These are phyloP conservation scores for Diadegma fenestrale DNA, from an alignment of 2,888 invertebrate genomes.

Conservation along the genomic window DNA sequence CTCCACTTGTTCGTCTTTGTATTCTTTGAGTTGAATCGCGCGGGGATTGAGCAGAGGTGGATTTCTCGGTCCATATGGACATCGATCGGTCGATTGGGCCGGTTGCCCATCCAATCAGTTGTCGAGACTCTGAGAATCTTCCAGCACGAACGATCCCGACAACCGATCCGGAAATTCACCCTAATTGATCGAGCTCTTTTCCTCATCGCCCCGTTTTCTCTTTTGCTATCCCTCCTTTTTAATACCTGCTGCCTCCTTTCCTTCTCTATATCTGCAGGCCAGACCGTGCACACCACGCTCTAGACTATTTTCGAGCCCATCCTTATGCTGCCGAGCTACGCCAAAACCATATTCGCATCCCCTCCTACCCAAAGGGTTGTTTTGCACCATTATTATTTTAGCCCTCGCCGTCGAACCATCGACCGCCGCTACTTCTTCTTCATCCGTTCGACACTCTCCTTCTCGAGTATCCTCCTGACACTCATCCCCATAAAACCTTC, in stretches of 20 bases:
- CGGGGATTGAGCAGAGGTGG: conserved; percentile 1
- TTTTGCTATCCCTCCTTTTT: conserved; percentile 9
- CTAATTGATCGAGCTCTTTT: conserved; percentile 68
- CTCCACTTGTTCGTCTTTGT: not conserved
- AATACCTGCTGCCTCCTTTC: not conserved
- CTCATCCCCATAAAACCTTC: not conserved
- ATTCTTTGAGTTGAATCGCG: not conserved
- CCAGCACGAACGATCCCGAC: conserved; percentile 67
- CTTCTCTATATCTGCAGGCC: conserved; percentile 16
- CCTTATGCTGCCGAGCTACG: not conserved
- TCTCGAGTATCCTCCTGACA: conserved; percentile 2
- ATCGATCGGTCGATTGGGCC: conserved; percentile 72
- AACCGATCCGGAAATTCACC: conserved; percentile 71
- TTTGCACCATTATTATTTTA: conserved; percentile 66
- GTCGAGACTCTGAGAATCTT: conserved; percentile 66
- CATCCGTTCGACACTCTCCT: conserved; percentile 15
- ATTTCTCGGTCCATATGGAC: conserved; percentile 35
- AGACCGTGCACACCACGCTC: not conserved
- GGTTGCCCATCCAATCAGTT: conserved; percentile 72
- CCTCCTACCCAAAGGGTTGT: conserved; percentile 42
- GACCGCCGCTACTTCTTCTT: conserved; percentile 33
- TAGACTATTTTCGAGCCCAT: not conserved
- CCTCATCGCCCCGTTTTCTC: conserved; percentile 43
- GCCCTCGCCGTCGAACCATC: conserved; percentile 35
- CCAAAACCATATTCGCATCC: conserved; percentile 1